Evolutionary conservation across 2,113 vertebrate species (phyloP), one percentile per base, ranked within the genome.

Genomic region (Perognathus longimembris): DNA sequence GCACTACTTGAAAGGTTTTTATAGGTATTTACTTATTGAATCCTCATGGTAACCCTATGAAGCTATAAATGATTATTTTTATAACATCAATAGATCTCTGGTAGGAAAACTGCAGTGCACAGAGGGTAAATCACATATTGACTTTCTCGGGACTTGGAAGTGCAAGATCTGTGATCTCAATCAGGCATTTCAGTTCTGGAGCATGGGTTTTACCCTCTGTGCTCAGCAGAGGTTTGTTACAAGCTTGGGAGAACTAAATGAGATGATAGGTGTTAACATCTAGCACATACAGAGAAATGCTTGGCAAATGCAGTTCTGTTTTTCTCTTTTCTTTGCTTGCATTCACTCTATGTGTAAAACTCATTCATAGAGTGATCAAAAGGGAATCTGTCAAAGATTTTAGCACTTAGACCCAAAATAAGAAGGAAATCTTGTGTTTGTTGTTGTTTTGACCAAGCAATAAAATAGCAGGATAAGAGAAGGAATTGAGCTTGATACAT

Each of bases 41-140:
- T 88, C 61, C 20, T 61, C 50, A 76, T 57, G 82, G 78, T 79
- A 89, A 79, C 3, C 38, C 10, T 71, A 22, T 89, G 81, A 95
- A 80, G n/a, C 24, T 81, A 69, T 82, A 64, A 91, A 67, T 15
- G 75, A 45, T 85, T 95, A 88, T 95, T 86, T 89, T 82, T 75
- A 75, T 36, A 88, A 26, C 6, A 30, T 70, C 18, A 80, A 1
- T 26, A 11, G 84, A 54, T 54, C 17, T 93, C 42, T n/a, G 15
- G 71, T 80, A 15, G 67, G 40, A 89, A 92, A 86, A 86, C 10
- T 32, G 76, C 79, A 20, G 38, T 30, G 18, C 6, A 15, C 0
- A 34, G 21, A 59, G 36, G 42, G 75, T 90, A 74, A 66, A 75
- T 78, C 89, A 89, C 28, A 70, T 74, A 42, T 45, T 36, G 63